Base-by-base conservation (phyloP, 1,140 invertebrate species). In the Zophobas atratus region DNA sequence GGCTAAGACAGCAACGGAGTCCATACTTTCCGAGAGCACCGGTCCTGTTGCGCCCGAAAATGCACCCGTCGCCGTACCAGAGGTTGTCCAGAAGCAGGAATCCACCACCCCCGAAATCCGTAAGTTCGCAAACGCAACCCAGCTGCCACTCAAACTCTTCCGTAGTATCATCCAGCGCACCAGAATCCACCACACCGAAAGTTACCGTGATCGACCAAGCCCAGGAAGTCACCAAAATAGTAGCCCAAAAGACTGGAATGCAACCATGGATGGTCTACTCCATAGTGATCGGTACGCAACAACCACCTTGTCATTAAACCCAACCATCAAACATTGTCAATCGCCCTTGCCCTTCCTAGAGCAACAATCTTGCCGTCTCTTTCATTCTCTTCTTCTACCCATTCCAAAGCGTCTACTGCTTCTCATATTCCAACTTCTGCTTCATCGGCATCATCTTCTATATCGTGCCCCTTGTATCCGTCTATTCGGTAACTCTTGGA, bases 221-320 rank as follows among this genome's bases (percentile, higher is more conserved):
- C n/a, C 75, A 71, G 46, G 81, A 83, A 55, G 80, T 88, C 6
- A 86, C 89, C 20, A 88, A 90, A 56, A 88, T 89, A 6, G 72
- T 93, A 2, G 90, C 90, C 4, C 87, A 91, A 35, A 90, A 91
- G 81, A 90, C 91, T 74, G 92, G 92, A 20, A 90, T 94, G 80
- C 92, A 93, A 36, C 88, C 91, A 81, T 94, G 93, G 92, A 92
- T 89, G 51, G 86, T 95, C 75, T 91, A 94, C 36, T 90, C 92
- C 77, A 93, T 95, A 83, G 88, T 93, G 80, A 91, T 94, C 89
- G 90, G 91, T 91, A 87, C 6, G 6, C 6, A 32, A 20, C 20
- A 20, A 20, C 20, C 20, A 20, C 20, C 20, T 20, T 20, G 20
- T 20, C 20, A 20, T 20, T 20, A 20, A 20, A 20, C 20, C 20